Evolutionary conservation across 2,113 vertebrate genomes (phyloP).

Genomic region (Aleadryas rufinucha): DNA sequence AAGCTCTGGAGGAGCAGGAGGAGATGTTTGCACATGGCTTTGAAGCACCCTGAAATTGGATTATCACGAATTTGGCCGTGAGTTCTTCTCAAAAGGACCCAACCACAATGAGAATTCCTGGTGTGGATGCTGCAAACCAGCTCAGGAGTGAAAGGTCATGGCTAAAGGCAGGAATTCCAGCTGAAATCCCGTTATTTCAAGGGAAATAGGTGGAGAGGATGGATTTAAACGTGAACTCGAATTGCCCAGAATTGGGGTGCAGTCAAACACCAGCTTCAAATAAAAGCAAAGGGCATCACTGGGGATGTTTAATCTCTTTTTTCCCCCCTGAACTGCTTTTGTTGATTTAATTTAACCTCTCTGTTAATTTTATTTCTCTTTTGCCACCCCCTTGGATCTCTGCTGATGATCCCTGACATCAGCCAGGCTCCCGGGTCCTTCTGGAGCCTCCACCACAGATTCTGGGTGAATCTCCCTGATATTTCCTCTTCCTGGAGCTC

Average conservation of each 20-base stretch:
- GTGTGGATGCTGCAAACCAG: neutral
- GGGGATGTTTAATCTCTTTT: neutral
- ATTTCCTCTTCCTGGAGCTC: neutral
- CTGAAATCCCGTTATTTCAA: neutral
- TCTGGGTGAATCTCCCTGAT: accelerated
- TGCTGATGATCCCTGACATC: accelerated
- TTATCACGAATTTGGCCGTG: neutral
- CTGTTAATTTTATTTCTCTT: neutral
- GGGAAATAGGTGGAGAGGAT: accelerated
- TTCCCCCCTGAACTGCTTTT: accelerated
- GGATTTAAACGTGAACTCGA: neutral
- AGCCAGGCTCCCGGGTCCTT: neutral
- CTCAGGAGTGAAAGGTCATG: neutral
- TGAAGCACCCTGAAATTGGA: neutral
- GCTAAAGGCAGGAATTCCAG: neutral
- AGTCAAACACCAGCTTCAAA: neutral
- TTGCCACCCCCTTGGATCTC: neutral
- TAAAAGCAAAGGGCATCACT: neutral
- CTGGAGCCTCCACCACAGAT: neutral
- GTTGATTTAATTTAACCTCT: neutral
- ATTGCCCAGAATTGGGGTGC: neutral
- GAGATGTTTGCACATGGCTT: neutral
- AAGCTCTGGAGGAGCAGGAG: neutral
- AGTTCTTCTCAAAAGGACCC: neutral
- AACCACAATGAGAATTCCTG: accelerated